Evolutionary conservation across 2,888 invertebrate species (phyloP), one percentile per base, ranked within the genome.

Genomic region (Drosophila colorata): DNA sequence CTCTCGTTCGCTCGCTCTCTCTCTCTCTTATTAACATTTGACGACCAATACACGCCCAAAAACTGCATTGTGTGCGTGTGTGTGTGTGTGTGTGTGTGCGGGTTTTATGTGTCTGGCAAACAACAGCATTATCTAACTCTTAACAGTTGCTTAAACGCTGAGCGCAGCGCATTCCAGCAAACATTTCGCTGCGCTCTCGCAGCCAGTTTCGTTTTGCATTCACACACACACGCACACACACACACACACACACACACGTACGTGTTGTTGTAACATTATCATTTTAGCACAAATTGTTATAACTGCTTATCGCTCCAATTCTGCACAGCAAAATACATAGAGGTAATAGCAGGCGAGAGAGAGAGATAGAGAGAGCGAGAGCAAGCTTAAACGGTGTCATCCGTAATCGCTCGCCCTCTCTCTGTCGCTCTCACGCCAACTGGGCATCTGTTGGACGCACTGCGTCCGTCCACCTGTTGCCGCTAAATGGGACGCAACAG

Each of bases 261-360:
- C n/a, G n/a, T 18, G 8, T 25, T 49, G 41, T 35, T 46, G 51
- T 44, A 55, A 43, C 46, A 65, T 57, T 72, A 55, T 66, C 57
- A 46, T 23, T 53, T 63, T 73, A 49, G 55, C 70, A 53, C 56
- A 63, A 40, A 41, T 52, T 52, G 38, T 63, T 44, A 67, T 66
- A 66, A 69, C 85, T 68, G 79, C 75, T 80, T 78, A 82, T 81
- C 73, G 82, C 61, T 75, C 48, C 64, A 72, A 55, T 67, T 75
- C 61, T 41, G 20, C 43, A 46, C 37, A 53, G 40, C 35, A 38
- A 65, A 55, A 8, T 11, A 37, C 18, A 52, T 2, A 46, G 64
- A 47, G 47, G 20, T 43, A 47, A 49, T 40, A 35, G 41, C 33
- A 31, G 28, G 25, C 13, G 25, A 20, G 41, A 49, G 49, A 7